phyloP scores from a whole-genome alignment of 2,113 vertebrate species.

The Delphinus delphis region DNA sequence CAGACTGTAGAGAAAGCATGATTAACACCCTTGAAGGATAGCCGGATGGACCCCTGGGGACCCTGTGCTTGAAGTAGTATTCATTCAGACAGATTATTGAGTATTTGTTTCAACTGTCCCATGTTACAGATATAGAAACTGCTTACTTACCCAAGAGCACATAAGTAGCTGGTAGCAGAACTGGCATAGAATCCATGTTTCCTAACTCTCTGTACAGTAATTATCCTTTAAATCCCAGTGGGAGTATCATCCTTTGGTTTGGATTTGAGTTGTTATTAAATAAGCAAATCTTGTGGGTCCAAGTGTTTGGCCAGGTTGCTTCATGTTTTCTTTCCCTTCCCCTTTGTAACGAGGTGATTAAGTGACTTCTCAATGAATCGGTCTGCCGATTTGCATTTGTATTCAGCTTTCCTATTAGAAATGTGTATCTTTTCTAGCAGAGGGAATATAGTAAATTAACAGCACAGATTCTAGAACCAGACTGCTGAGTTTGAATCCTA shows the following conservation, averaged over 20 bases:
- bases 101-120: neutral
- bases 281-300: neutral
- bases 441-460: neutral
- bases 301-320: neutral
- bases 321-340: neutral
- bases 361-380: neutral
- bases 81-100: neutral
- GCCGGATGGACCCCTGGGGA: too few species aligned
- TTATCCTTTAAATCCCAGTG: neutral
- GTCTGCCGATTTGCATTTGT: neutral
- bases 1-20: neutral
- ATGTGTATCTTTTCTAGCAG: neutral
- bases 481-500: neutral
- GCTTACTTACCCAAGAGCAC: neutral
- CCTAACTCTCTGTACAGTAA: neutral
- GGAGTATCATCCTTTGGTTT: neutral
- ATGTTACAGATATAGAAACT: neutral
- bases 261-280: neutral
- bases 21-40: fast-evolving
- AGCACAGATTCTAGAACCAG: neutral
- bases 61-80: neutral
- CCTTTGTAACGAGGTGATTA: neutral
- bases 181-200: neutral
- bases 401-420: neutral
- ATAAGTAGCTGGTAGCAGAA: neutral